Percentiles rank a stretch among this genome's conserved stretches.
Evolutionary conservation across 2,797 vertebrate species (phyloP).

Genomic region (Anguilla pacifica): DNA sequence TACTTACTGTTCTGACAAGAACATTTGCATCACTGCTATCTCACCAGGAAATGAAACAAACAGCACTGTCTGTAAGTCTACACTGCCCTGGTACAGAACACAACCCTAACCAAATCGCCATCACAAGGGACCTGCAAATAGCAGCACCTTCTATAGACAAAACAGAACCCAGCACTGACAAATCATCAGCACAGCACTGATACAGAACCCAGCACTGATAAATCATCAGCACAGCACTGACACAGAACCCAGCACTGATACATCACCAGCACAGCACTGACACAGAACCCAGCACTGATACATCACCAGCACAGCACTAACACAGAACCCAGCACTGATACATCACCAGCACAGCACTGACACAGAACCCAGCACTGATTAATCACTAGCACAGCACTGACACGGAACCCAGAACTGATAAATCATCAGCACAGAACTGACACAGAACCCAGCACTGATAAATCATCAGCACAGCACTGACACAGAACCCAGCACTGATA

Average conservation of each 20-base stretch:
- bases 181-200: background rate
- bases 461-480: background rate
- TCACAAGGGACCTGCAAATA: background rate
- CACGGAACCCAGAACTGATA: background rate
- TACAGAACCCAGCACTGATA: background rate
- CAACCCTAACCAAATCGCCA: background rate
- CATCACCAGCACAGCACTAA: background rate
- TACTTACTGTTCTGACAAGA: background rate
- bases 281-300: too few species aligned
- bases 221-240: background rate
- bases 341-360: background rate
- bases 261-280: too few species aligned
- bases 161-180: background rate
- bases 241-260: background rate
- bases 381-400: background rate
- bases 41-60: background rate
- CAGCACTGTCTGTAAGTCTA: background rate
- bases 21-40: background rate
- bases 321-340: background rate
- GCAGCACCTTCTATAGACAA: background rate
- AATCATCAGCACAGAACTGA: background rate
- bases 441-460: background rate
- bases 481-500: background rate
- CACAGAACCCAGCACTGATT: background rate
- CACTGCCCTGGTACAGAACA: background rate